A percentile compares a stretch with the other conserved stretches of the same genome.
These are phyloP conservation scores for Pygoscelis adeliae DNA, from an alignment of 2,113 vertebrate species.

Conservation along the genomic window DNA sequence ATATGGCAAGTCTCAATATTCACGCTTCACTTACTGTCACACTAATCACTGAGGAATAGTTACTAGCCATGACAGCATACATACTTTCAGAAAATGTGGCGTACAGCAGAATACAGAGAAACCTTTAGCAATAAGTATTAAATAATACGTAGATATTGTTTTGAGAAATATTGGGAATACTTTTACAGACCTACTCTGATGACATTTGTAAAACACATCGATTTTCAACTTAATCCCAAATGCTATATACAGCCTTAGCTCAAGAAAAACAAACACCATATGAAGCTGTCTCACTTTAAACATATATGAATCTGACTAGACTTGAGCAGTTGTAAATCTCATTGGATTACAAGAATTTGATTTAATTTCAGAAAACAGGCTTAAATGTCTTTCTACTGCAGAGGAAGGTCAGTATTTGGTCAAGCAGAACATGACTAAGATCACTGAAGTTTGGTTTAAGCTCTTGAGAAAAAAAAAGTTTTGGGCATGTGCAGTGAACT, in stretches of 20 bases:
- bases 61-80: neutral
- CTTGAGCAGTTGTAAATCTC: slow-evolving; percentile 39
- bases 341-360: slow-evolving; percentile 56
- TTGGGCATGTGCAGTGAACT: slow-evolving; percentile 68
- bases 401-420: slow-evolving; percentile 67
- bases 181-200: neutral
- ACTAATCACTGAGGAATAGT: slow-evolving; percentile 15
- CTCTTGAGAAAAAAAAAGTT: slow-evolving; percentile 35
- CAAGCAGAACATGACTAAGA: slow-evolving; percentile 63
- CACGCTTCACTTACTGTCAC: neutral
- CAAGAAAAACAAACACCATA: slow-evolving; percentile 6
- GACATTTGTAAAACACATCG: neutral
- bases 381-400: slow-evolving; percentile 58
- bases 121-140: neutral
- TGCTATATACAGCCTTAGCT: neutral
- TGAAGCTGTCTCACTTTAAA: slow-evolving; percentile 36
- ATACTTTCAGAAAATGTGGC: neutral
- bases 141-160: neutral
- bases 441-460: slow-evolving; percentile 52
- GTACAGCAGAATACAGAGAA: neutral
- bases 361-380: slow-evolving; percentile 65
- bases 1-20: slow-evolving; percentile 6
- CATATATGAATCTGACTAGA: slow-evolving; percentile 19
- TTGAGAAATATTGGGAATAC: neutral
- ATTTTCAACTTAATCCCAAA: neutral